These are phyloP conservation scores for Cephus nigrinus DNA, from an alignment of 2,888 invertebrate species.

Conservation along the genomic window DNA sequence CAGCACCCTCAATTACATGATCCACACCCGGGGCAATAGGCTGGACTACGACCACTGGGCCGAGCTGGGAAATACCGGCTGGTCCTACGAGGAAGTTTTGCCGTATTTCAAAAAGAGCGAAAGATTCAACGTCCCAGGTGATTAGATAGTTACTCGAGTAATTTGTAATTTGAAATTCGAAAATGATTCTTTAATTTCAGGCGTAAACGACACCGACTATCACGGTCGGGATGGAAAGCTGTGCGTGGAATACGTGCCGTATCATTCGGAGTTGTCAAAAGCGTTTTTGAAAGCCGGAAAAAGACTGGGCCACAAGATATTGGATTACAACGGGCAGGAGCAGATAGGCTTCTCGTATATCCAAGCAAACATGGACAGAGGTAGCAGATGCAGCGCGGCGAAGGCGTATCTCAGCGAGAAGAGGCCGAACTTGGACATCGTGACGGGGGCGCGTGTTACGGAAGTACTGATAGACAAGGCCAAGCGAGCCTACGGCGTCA, in stretches of 20 bases:
- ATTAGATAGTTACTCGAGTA: neutral
- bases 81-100: constrained; percentile 51
- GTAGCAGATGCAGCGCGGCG: constrained; percentile 68
- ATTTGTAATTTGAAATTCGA: neutral
- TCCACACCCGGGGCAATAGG: constrained; percentile 54
- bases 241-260: constrained; percentile 61
- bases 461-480: constrained; percentile 49
- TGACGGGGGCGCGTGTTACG: constrained; percentile 52
- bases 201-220: constrained; percentile 68
- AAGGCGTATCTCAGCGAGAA: constrained; percentile 69
- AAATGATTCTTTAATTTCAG: constrained; percentile 56
- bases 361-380: constrained; percentile 69
- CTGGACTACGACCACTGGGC: constrained; percentile 52
- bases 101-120: constrained; percentile 55
- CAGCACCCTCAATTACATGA: constrained; percentile 59
- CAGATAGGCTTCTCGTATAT: constrained; percentile 70
- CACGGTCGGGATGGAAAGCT: constrained; percentile 62
- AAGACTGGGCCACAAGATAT: constrained; percentile 58
- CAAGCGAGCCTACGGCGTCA: constrained; percentile 56
- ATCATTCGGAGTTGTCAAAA: constrained; percentile 58
- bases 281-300: constrained; percentile 60
- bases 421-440: constrained; percentile 55
- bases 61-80: constrained; percentile 50
- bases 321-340: constrained; percentile 66
- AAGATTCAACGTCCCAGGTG: constrained; percentile 47